phyloP scores from a whole-genome alignment of 1,140 invertebrate species.

The Stenopsyche tienmushanensis region DNA sequence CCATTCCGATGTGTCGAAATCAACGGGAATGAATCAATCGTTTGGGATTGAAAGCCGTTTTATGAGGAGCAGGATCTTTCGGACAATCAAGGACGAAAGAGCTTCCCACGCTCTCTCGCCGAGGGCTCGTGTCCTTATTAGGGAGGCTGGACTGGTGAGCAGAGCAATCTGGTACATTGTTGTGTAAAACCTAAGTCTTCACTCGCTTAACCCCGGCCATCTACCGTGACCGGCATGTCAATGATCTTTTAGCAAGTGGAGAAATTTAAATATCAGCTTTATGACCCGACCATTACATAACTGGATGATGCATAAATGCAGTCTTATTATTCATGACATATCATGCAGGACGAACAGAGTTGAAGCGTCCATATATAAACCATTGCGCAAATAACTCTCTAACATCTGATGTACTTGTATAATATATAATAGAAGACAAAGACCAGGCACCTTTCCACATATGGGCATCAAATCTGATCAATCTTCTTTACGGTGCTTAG shows the following conservation, averaged over 20 bases:
- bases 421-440: no score
- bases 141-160: slow-evolving; percentile 8
- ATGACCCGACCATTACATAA: no score
- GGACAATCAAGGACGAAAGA: slow-evolving; percentile 10
- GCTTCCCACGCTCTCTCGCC: slow-evolving; percentile 24
- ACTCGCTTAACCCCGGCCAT: not conserved
- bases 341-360: not conserved
- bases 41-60: no score
- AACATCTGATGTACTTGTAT: no score
- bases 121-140: slow-evolving; percentile 29
- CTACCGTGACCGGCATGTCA: slow-evolving; percentile 9
- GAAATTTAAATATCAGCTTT: no score
- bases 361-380: not conserved
- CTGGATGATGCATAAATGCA: not conserved
- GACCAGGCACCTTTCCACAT: no score
- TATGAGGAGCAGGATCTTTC: not conserved
- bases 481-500: no score
- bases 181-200: slow-evolving; percentile 1
- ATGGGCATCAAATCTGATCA: no score
- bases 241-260: slow-evolving; percentile 8
- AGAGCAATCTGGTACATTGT: slow-evolving; percentile 9
- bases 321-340: no score
- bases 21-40: no score
- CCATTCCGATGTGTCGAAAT: no score
- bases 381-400: not conserved